These are phyloP conservation scores for Triops cancriformis DNA, from an alignment of 1,140 invertebrate genomes.

Conservation along the genomic window DNA sequence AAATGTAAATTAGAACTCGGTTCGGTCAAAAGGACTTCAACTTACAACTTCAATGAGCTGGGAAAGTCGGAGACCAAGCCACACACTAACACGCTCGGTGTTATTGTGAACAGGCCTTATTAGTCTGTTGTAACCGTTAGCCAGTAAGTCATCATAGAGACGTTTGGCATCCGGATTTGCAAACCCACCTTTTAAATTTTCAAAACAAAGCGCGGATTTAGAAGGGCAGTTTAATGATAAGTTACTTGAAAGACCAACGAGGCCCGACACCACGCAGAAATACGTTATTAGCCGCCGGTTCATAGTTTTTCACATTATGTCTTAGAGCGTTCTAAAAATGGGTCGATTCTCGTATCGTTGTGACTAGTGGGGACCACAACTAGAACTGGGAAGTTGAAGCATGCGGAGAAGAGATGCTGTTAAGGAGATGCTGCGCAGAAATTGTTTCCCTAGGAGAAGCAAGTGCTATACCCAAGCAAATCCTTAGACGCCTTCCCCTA, in stretches of 20 bases:
- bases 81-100: conserved; percentile 88
- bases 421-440: conserved; percentile 1
- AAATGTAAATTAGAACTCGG: not conserved
- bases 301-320: not conserved
- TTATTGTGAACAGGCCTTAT: conserved; percentile 94
- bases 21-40: conserved; percentile 38
- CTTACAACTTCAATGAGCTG: conserved; percentile 97
- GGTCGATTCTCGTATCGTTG: not conserved
- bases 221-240: conserved; percentile 1
- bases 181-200: conserved; percentile 26
- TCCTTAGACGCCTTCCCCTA: too few relatives aligned
- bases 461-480: not conserved
- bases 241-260: conserved; percentile 5
- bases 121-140: conserved; percentile 91
- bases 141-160: conserved; percentile 86
- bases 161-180: conserved; percentile 86
- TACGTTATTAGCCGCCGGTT: not conserved
- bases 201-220: not conserved
- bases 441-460: not conserved
- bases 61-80: conserved; percentile 88
- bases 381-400: not conserved
- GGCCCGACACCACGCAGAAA: not conserved
- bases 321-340: not conserved
- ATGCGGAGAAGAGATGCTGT: conserved; percentile 5
- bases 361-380: not conserved